These are phyloP conservation scores for Platorchestia sp. DNA, from an alignment of 1,140 invertebrate genomes.

Conservation along the genomic window DNA sequence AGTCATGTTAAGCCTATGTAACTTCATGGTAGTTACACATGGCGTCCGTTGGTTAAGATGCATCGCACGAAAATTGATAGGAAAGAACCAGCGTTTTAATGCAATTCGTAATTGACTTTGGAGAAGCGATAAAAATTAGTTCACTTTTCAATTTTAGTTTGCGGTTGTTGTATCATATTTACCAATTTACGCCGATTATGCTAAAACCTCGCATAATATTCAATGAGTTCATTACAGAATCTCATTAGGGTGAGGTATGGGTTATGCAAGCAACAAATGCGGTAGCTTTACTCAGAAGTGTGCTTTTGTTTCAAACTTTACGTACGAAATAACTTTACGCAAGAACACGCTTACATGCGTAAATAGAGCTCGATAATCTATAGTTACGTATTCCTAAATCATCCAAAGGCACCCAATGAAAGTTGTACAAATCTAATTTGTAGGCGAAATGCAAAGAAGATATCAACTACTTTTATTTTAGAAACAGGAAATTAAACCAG, in stretches of 20 bases:
- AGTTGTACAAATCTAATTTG: not conserved
- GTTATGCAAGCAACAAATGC: not conserved
- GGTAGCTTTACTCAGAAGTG: not conserved
- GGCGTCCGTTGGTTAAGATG: too few relatives aligned
- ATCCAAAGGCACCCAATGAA: too few relatives aligned
- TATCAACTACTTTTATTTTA: not conserved
- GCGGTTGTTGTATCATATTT: not conserved
- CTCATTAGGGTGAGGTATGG: not conserved
- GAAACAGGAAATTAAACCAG: not conserved
- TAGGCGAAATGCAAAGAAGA: not conserved
- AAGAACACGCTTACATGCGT: not conserved
- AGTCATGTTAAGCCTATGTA: too few relatives aligned
- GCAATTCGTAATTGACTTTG: not conserved
- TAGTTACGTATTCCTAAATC: not conserved
- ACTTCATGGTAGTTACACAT: too few relatives aligned
- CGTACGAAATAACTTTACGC: not conserved
- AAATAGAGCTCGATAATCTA: not conserved
- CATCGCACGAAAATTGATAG: too few relatives aligned
- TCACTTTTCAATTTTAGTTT: not conserved
- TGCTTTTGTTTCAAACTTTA: not conserved
- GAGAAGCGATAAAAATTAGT: not conserved
- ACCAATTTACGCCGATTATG: not conserved
- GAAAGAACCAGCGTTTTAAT: too few relatives aligned
- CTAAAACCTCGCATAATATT: not conserved
- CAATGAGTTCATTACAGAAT: not conserved